Percentiles rank a stretch among this genome's conserved stretches.
phyloP scores from a whole-genome alignment of 2,888 invertebrate genomes.

The Bursaphelenchus okinawaensis region DNA sequence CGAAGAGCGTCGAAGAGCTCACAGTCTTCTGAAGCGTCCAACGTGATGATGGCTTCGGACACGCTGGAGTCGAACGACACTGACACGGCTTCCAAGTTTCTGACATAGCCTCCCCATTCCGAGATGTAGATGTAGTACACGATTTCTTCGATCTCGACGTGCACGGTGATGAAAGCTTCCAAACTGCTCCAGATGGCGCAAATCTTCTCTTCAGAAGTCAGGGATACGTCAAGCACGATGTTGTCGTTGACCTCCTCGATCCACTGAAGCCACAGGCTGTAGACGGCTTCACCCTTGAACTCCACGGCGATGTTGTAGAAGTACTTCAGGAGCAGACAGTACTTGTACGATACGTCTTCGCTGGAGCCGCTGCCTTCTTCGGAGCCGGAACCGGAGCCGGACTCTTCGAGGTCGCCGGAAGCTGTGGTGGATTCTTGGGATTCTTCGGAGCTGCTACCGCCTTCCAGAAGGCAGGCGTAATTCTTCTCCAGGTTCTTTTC shows the following conservation, averaged over 20 bases:
- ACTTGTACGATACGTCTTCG: too few relatives aligned
- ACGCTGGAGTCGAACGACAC: not conserved
- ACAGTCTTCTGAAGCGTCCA: not conserved
- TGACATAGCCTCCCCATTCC: not conserved
- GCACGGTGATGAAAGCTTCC: not conserved
- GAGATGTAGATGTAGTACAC: not conserved
- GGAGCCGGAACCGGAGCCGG: not conserved
- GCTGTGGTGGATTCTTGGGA: too few relatives aligned
- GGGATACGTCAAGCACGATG: not conserved
- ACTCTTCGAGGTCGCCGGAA: too few relatives aligned
- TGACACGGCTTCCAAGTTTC: not conserved
- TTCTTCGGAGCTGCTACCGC: too few relatives aligned
- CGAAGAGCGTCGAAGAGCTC: not conserved
- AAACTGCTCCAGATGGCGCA: not conserved
- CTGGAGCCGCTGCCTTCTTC: conserved; percentile 1
- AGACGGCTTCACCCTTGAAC: not conserved
- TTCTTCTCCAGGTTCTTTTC: too few relatives aligned
- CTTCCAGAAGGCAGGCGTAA: too few relatives aligned
- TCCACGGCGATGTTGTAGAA: conserved; percentile 4
- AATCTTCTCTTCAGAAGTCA: conserved; percentile 2
- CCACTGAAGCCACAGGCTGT: conserved; percentile 3
- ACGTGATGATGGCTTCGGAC: not conserved
- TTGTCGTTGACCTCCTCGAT: not conserved
- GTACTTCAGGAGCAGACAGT: conserved; percentile 5
- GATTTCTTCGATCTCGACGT: not conserved